A percentile compares a stretch with the other conserved stretches of the same genome.
phyloP scores from a whole-genome alignment of 2,888 invertebrate genomes.

The Sclerodermus sp. region DNA sequence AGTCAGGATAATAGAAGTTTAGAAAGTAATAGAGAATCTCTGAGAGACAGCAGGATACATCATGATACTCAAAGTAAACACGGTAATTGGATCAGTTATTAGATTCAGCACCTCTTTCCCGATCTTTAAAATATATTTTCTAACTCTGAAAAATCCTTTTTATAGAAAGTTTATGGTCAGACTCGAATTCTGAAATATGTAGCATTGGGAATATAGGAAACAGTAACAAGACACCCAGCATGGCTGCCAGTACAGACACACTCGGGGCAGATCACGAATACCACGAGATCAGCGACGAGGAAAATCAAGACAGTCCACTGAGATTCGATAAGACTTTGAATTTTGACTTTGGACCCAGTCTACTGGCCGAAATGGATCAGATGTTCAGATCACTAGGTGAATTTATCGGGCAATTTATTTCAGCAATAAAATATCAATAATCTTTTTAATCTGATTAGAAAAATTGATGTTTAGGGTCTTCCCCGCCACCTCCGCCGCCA shows the following conservation, averaged over 20 bases:
- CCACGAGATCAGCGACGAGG: constrained; percentile 82
- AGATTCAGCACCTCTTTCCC: background rate
- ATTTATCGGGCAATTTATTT: constrained; percentile 11
- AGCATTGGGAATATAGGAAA: constrained; percentile 37
- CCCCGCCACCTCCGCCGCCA: constrained; percentile 51
- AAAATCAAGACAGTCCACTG: constrained; percentile 61
- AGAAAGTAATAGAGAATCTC: constrained; percentile 36
- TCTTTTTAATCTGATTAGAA: background rate
- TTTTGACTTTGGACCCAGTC: constrained; percentile 83
- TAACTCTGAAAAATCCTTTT: constrained; percentile 9
- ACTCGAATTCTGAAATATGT: constrained; percentile 46
- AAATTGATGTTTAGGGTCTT: constrained; percentile 37
- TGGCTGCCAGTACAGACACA: constrained; percentile 35
- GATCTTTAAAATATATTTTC: background rate
- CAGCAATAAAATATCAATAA: constrained; percentile 1
- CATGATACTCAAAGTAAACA: constrained; percentile 48
- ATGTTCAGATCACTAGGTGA: constrained; percentile 70
- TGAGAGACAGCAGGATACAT: constrained; percentile 42
- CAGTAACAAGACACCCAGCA: constrained; percentile 37
- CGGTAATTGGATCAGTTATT: too few relatives aligned
- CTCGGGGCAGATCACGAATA: constrained; percentile 70
- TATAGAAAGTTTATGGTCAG: constrained; percentile 52
- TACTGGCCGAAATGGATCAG: constrained; percentile 87
- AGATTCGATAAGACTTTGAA: constrained; percentile 59
- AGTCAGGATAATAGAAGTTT: constrained; percentile 39